Conservation (phyloP, 2,113 vertebrate genomes). For the Chamaetylas fuelleborni region DNA sequence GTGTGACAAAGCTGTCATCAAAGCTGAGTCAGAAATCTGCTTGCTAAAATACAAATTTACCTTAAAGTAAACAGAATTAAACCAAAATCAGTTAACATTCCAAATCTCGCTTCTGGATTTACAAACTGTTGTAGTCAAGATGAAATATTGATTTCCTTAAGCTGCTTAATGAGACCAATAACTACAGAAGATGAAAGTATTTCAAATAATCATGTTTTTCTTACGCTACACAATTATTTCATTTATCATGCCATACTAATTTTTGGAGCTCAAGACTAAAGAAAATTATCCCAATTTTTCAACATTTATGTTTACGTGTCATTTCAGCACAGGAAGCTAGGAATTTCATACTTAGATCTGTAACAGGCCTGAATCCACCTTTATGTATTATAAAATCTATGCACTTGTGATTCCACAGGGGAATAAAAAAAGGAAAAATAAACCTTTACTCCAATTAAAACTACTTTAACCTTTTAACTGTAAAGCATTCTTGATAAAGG, state of each 20-base stretch:
- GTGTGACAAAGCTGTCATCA: not conserved
- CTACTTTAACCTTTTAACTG: not conserved
- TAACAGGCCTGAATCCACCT: not conserved
- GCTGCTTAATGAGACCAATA: conserved; percentile 18
- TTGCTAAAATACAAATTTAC: not conserved
- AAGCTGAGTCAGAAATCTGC: not conserved
- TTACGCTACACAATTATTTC: not conserved
- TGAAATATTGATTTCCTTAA: not conserved
- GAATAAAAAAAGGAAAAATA: not conserved
- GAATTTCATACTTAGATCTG: not conserved
- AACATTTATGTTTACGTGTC: not conserved
- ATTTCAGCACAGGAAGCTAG: not conserved
- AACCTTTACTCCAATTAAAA: not conserved
- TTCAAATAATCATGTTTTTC: not conserved
- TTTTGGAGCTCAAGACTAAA: not conserved
- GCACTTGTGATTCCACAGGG: not conserved
- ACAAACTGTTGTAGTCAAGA: not conserved
- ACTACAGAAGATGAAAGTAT: not conserved
- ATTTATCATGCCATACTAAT: not conserved
- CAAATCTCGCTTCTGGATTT: not conserved
- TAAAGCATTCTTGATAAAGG: not conserved
- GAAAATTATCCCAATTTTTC: not conserved
- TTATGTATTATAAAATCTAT: not conserved
- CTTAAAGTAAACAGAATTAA: not conserved
- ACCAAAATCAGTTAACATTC: not conserved